phyloP scores from a whole-genome alignment of 2,888 invertebrate genomes.

The Agrypnus murinus region DNA sequence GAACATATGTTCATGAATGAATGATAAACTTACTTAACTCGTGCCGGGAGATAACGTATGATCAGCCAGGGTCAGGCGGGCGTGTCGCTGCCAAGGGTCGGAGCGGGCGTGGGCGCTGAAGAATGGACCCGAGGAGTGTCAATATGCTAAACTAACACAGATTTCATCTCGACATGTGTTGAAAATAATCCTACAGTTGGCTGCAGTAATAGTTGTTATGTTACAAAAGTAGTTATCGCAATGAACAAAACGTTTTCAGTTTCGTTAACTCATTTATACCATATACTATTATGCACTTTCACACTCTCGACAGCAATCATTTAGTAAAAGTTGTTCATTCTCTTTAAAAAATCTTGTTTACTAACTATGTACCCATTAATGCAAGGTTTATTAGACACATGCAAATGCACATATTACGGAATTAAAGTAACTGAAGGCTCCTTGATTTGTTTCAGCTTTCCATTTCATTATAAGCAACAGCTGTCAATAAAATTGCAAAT shows the following conservation, averaged over 20 bases:
- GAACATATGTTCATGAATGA: constrained; percentile 69
- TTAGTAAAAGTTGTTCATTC: constrained; percentile 29
- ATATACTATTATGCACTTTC: constrained; percentile 21
- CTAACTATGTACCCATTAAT: constrained; percentile 3
- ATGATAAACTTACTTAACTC: constrained; percentile 65
- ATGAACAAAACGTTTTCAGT: constrained; percentile 24
- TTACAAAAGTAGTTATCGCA: constrained; percentile 29
- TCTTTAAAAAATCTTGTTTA: constrained; percentile 19
- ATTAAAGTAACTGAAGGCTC: constrained; percentile 6
- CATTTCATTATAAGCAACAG: too few relatives aligned
- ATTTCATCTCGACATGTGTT: constrained; percentile 55
- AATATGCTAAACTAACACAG: constrained; percentile 56
- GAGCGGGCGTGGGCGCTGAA: constrained; percentile 63
- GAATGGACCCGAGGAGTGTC: constrained; percentile 61
- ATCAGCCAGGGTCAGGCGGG: constrained; percentile 66
- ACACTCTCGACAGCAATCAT: constrained; percentile 16
- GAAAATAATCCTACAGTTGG: constrained; percentile 48
- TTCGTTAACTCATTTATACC: constrained; percentile 23
- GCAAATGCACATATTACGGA: constrained; percentile 4
- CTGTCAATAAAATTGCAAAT: too few relatives aligned
- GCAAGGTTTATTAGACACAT: constrained; percentile 16
- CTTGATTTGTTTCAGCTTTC: constrained; percentile 11
- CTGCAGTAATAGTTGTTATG: constrained; percentile 33
- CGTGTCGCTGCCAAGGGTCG: constrained; percentile 65
- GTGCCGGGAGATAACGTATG: constrained; percentile 64